Percentiles rank a stretch among this genome's conserved stretches.
These are phyloP conservation scores for Micrastur ruficollis DNA, from an alignment of 2,797 vertebrate species.

Conservation along the genomic window DNA sequence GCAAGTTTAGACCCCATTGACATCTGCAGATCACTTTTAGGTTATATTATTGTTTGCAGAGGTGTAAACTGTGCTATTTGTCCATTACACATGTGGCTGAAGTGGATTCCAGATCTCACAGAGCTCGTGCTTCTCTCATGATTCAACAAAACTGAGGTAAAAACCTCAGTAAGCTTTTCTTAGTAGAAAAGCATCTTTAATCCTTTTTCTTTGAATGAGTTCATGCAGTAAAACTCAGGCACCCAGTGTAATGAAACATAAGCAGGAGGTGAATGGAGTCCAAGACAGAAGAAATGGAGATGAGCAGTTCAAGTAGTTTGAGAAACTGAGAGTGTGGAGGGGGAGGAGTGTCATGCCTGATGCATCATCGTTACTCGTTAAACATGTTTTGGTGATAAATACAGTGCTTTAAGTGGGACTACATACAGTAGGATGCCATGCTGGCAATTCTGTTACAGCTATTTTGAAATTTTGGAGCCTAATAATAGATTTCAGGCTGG, in stretches of 20 bases:
- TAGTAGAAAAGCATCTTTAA: neutral
- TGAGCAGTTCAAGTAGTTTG: neutral
- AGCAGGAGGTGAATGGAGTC: neutral
- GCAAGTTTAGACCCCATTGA: neutral
- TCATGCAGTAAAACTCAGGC: neutral
- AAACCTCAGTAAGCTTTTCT: neutral
- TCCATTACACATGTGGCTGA: neutral
- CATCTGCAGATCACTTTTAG: neutral
- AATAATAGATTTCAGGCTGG: neutral
- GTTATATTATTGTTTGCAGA: neutral
- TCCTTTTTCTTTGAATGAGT: neutral
- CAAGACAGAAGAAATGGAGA: neutral
- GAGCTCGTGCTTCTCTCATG: neutral
- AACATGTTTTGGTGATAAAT: neutral
- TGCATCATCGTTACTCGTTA: accelerated
- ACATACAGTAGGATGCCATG: neutral
- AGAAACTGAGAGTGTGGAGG: neutral
- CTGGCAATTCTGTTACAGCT: neutral
- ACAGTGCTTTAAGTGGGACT: neutral
- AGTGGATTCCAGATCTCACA: neutral
- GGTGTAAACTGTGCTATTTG: neutral
- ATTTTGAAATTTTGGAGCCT: neutral
- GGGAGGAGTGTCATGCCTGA: neutral
- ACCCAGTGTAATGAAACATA: neutral
- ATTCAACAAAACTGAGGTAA: neutral